Base-by-base conservation (phyloP, 1,140 invertebrate species). In the Muscidifurax raptorellus region DNA sequence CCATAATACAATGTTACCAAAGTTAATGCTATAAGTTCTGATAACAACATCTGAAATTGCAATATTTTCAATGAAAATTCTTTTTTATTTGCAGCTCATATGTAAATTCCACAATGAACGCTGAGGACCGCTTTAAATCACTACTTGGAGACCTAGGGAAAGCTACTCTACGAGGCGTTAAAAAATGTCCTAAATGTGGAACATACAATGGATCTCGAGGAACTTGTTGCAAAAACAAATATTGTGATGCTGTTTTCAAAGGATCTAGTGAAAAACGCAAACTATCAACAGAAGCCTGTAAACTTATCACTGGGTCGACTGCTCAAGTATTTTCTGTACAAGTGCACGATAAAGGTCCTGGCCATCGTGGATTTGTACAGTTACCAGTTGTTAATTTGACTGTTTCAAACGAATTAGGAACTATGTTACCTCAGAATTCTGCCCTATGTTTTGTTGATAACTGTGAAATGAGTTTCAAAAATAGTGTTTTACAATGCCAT, bases 121-220 rank as follows among this genome's bases (percentile, higher is more conserved):
- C 88, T 84, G 92, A 93, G 32, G 91, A 93, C 77, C 90, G 91
- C 76, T 84, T 92, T 36, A 92, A 90, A 91, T 93, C 89, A 87
- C 92, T 89, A 81, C 88, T 90, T 88, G 94, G 91, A 89, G 96
- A 95, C 93, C 92, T 96, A 88, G 96, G 96, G 85, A 96, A 94
- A 91, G 95, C 94, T 85, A 97, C 95, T 80, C 91, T 95, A 86
- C 93, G 95, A 88, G 96, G 96, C 85, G 94, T 97, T 0, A 93
- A 95, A 86, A 96, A 96, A 89, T 97, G 96, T 90, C 95, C 95
- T 4, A 96, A 97, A 90, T 97, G 96, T 94, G 96, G 96, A 0
- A 96, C 95, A 4, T 96, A 95, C 79, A 97, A 97, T 92, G 96
- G 96, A 2, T 96, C 96, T 5, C 91, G 96, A 87, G 95, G 96